These are phyloP conservation scores for Manis crassicaudata DNA, from an alignment of 2,797 vertebrate species.

Conservation along the genomic window DNA sequence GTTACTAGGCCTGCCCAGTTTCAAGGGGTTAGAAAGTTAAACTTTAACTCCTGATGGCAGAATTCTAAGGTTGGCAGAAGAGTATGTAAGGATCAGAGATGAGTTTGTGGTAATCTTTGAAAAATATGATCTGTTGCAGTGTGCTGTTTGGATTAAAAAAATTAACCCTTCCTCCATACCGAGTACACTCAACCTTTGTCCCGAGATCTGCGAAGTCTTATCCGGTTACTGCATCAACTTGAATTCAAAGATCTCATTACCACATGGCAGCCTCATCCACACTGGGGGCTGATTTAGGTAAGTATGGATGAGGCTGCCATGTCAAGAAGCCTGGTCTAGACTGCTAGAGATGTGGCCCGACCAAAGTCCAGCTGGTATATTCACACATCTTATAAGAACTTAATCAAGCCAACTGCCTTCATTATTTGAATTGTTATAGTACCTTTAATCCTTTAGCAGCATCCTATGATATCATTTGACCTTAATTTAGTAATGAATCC, in stretches of 20 bases:
- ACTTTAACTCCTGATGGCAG: not conserved
- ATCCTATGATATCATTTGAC: not conserved
- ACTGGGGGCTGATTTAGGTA: not conserved
- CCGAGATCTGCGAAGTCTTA: not conserved
- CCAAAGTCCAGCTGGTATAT: not conserved
- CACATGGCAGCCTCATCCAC: too few relatives aligned
- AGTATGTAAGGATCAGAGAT: not conserved
- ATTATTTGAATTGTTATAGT: not conserved
- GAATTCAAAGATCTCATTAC: not conserved
- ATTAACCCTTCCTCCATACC: not conserved
- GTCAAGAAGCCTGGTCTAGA: not conserved
- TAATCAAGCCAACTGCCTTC: not conserved
- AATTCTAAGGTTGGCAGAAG: not conserved
- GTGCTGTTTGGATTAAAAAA: not conserved
- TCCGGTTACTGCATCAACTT: not conserved
- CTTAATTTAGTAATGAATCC: not conserved
- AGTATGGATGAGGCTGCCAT: not conserved
- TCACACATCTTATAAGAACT: not conserved
- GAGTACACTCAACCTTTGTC: not conserved
- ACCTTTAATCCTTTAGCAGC: not conserved
- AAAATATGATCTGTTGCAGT: not conserved
- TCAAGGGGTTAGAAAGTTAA: not conserved
- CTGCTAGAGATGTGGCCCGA: not conserved
- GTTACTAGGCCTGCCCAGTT: not conserved
- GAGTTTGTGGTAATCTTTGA: not conserved